Conservation (phyloP, 1,140 invertebrate genomes). For the Trichonephila clavata region DNA sequence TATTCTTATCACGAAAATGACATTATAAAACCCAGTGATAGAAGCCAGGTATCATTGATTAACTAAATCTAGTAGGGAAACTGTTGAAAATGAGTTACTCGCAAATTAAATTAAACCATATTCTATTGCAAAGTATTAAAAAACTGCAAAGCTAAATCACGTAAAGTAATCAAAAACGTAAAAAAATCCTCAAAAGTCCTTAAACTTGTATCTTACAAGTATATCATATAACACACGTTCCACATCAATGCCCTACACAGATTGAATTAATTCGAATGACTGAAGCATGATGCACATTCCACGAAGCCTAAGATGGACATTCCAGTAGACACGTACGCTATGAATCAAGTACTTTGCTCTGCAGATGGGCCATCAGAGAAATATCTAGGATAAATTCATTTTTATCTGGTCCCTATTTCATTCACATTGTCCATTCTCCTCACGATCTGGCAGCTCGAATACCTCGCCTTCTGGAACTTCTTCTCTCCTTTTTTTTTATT, state of each 20-base stretch:
- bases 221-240: no score
- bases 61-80: no score
- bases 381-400: slow-evolving; percentile 58
- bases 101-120: no score
- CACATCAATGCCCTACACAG: not conserved
- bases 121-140: no score
- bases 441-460: slow-evolving; percentile 73
- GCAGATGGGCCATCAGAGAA: slow-evolving; percentile 38
- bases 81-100: no score
- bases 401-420: slow-evolving; percentile 66
- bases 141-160: no score
- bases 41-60: no score
- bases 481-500: slow-evolving; percentile 47
- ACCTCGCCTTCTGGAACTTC: slow-evolving; percentile 71
- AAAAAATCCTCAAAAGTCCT: no score
- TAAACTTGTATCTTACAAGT: no score
- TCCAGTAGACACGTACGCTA: slow-evolving; percentile 16
- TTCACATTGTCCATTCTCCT: slow-evolving; percentile 73
- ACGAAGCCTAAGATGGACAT: not conserved
- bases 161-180: no score
- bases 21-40: no score
- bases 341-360: slow-evolving; percentile 51
- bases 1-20: no score
- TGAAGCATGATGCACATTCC: not conserved
- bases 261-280: not conserved